These are phyloP conservation scores for Andrena chrysosceles DNA, from an alignment of 2,888 invertebrate species.

Conservation along the genomic window DNA sequence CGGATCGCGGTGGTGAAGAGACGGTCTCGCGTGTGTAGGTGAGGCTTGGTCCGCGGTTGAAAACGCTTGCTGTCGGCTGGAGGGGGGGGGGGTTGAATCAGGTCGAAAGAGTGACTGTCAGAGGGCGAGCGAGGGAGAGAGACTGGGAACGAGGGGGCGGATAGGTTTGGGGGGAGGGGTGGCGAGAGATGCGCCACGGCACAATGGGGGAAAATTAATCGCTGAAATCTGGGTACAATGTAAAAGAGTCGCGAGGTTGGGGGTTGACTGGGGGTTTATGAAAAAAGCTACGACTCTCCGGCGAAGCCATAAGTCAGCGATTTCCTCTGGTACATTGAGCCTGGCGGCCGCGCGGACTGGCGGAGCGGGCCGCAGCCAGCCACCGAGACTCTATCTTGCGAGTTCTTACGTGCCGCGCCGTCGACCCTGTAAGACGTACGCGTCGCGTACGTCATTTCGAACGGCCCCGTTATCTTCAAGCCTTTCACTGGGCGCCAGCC, in stretches of 20 bases:
- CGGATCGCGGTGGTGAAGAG: constrained; percentile 55
- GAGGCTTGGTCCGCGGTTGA: constrained; percentile 61
- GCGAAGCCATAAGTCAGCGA: constrained; percentile 84
- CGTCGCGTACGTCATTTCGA: constrained; percentile 81
- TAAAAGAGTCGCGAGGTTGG: constrained; percentile 81
- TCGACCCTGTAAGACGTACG: constrained; percentile 70
- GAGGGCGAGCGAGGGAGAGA: neutral
- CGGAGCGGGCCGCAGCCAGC: constrained; percentile 36
- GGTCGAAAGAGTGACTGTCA: constrained; percentile 4
- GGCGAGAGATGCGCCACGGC: constrained; percentile 72
- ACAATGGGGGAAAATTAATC: constrained; percentile 84
- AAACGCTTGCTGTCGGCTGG: constrained; percentile 48
- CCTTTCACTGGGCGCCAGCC: constrained; percentile 68
- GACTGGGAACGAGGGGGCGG: neutral
- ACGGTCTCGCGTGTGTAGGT: constrained; percentile 48
- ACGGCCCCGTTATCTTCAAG: constrained; percentile 79
- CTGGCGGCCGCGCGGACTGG: constrained; percentile 70
- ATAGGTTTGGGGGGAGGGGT: constrained; percentile 22
- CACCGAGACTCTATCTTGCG: constrained; percentile 66
- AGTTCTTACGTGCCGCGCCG: constrained; percentile 62
- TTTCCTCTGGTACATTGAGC: constrained; percentile 84
- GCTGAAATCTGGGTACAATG: constrained; percentile 84
- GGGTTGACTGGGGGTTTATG: constrained; percentile 78
- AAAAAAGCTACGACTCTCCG: constrained; percentile 82
- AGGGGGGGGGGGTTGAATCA: constrained; percentile 21